Percentiles rank a stretch among this genome's conserved stretches.
Evolutionary conservation across 2,113 vertebrate genomes (phyloP).

Genomic region (Corythaixoides concolor): DNA sequence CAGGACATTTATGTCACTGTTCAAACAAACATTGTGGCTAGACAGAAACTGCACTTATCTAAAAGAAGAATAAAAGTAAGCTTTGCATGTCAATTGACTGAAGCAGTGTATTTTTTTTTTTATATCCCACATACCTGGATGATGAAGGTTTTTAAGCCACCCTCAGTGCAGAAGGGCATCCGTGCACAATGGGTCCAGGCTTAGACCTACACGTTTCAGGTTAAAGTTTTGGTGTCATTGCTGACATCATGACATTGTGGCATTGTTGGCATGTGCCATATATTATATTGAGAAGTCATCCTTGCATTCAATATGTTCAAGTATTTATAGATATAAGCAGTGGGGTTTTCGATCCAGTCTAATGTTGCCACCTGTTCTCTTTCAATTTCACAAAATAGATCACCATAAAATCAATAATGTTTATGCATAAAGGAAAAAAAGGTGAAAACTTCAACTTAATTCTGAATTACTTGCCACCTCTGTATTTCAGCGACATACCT

Average conservation of each 20-base stretch:
- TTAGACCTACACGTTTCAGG: not conserved
- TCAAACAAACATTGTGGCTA: not conserved
- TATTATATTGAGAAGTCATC: not conserved
- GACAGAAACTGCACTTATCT: not conserved
- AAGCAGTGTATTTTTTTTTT: not conserved
- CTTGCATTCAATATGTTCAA: not conserved
- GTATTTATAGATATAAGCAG: not conserved
- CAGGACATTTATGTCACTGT: not conserved
- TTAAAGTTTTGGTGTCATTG: not conserved
- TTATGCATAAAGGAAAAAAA: not conserved
- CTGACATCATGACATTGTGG: not conserved
- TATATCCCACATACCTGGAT: not conserved
- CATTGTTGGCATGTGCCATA: not conserved
- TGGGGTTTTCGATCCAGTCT: not conserved
- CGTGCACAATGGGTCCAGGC: no score
- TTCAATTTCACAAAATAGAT: not conserved
- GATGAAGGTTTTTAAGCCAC: not conserved
- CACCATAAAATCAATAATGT: not conserved
- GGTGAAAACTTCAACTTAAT: not conserved
- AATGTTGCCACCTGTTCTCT: not conserved
- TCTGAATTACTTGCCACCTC: not conserved
- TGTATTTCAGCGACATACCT: not conserved
- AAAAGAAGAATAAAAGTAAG: not conserved
- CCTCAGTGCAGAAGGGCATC: not conserved
- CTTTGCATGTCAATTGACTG: not conserved